These are phyloP conservation scores for Itoplectis maculator DNA, from an alignment of 2,888 invertebrate genomes.

Conservation along the genomic window DNA sequence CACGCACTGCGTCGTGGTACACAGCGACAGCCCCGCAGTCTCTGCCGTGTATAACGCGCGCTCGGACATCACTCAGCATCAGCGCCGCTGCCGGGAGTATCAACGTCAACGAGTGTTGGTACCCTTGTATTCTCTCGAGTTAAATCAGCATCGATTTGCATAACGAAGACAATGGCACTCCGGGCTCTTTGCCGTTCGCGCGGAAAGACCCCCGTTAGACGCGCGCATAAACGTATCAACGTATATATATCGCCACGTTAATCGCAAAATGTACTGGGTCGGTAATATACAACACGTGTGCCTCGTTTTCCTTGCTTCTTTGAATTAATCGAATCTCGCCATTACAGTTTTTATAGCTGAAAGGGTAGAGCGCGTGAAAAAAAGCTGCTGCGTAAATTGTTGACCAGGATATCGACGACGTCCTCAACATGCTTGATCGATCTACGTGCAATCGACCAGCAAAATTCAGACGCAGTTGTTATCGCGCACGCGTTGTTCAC, in stretches of 20 bases:
- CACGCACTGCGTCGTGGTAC: constrained; percentile 25
- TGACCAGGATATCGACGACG: constrained; percentile 25
- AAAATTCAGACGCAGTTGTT: neutral
- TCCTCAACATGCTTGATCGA: constrained; percentile 7
- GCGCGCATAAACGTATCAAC: neutral
- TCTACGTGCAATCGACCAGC: constrained; percentile 10
- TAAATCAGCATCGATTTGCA: constrained; percentile 75
- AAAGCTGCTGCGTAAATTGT: constrained; percentile 9
- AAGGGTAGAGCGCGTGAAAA: constrained; percentile 9
- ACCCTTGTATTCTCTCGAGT: constrained; percentile 66
- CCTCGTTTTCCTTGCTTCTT: neutral
- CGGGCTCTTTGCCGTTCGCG: constrained; percentile 65
- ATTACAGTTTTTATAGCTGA: neutral
- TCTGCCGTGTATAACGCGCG: constrained; percentile 65
- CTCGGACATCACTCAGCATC: constrained; percentile 54
- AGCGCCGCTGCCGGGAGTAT: constrained; percentile 57
- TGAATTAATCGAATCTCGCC: constrained; percentile 3
- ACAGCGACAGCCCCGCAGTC: constrained; percentile 56
- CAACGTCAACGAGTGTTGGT: constrained; percentile 47
- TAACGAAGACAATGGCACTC: constrained; percentile 76
- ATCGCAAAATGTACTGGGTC: neutral
- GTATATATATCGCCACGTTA: too few relatives aligned
- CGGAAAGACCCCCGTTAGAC: constrained; percentile 14
- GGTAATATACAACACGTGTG: neutral
- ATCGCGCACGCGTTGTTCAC: constrained; percentile 11